These are phyloP conservation scores for Muricea muricata DNA, from an alignment of 92 coral and sea anemone genomes.

Conservation along the genomic window DNA sequence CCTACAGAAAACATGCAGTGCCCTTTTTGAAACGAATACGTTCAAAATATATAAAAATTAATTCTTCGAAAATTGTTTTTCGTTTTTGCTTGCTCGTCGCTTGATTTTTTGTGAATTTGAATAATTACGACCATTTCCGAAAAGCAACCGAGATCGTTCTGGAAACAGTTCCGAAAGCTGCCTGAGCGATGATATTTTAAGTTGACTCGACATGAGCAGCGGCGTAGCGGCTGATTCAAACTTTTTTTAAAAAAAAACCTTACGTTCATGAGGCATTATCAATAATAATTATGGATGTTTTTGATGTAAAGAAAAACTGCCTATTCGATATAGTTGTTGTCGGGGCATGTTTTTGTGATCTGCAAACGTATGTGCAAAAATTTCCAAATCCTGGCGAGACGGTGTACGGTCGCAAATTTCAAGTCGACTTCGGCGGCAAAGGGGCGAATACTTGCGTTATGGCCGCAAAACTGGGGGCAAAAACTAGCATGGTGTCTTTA, in stretches of 20 bases:
- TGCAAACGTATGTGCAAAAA: slow-evolving; percentile 81
- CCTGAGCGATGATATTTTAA: neutral
- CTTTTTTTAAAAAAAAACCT: too few species aligned
- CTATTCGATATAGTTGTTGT: slow-evolving; percentile 77
- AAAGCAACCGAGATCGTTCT: neutral
- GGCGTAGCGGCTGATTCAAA: too few species aligned
- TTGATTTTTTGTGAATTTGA: slow-evolving; percentile 2
- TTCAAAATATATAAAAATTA: slow-evolving; percentile 1
- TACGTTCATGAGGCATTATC: too few species aligned
- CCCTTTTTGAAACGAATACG: neutral
- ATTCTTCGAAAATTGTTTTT: slow-evolving; percentile 30
- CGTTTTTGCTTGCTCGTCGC: neutral
- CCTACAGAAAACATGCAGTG: neutral
- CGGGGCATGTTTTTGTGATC: slow-evolving; percentile 89
- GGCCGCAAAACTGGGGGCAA: slow-evolving; percentile 97
- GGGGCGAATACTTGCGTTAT: slow-evolving; percentile 90
- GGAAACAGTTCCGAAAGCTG: neutral
- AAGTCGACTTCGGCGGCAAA: slow-evolving; percentile 88
- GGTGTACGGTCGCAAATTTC: slow-evolving; percentile 77
- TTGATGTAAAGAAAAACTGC: slow-evolving; percentile 19
- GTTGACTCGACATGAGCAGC: too few species aligned
- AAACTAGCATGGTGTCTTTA: slow-evolving; percentile 80
- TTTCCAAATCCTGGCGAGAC: slow-evolving; percentile 85
- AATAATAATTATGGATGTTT: neutral
- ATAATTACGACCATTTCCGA: neutral